Base-by-base conservation (phyloP, 1,140 invertebrate genomes). In the Arctopsyche grandis region DNA sequence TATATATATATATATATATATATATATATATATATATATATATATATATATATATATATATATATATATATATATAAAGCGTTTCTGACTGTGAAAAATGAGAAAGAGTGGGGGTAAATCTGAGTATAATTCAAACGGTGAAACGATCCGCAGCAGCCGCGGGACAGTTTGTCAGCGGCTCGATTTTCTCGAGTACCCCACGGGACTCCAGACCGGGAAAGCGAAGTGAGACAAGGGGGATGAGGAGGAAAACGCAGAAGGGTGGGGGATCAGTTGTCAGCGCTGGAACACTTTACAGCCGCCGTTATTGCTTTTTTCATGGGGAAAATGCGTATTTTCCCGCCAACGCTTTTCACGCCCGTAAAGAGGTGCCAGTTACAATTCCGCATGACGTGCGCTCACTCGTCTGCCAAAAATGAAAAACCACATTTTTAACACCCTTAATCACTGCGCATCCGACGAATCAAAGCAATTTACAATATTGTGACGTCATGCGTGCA, bases 321-420 rank as follows among this genome's bases (percentile, higher is more conserved):
- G 48, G 12, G 12, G 16, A 52, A 52, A 52, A 16, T 38, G 69
- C 22, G 22, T 70, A n/a, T 16, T 70, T 70, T 70, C 12, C 69
- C 21, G 69, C 3, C 24, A 66, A 21, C 24, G 63, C 63, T 66
- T 66, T 66, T 12, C 63, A 19, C 63, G 63, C 63, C 52, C 63
- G 24, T 66, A 66, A 66, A 66, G 16, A 66, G 63, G 63, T 66
- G 63, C 16, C 63, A 66, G 63, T 66, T 22, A 16, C 63, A 66
- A 66, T 66, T 21, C 16, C 12, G 63, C 16, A 24, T 26, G 63
- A 66, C 63, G 24, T 24, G 63, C 24, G 63, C 21, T 66, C 24
- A 12, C 5, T 24, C 10, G 63, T 5, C 52, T 21, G 52, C 52
- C 63, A 24, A 21, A 66, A 22, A 66, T 12, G 16, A 12, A 12